Base-by-base conservation (phyloP, 2,113 vertebrate genomes). In the Brienomyrus longianalis region DNA sequence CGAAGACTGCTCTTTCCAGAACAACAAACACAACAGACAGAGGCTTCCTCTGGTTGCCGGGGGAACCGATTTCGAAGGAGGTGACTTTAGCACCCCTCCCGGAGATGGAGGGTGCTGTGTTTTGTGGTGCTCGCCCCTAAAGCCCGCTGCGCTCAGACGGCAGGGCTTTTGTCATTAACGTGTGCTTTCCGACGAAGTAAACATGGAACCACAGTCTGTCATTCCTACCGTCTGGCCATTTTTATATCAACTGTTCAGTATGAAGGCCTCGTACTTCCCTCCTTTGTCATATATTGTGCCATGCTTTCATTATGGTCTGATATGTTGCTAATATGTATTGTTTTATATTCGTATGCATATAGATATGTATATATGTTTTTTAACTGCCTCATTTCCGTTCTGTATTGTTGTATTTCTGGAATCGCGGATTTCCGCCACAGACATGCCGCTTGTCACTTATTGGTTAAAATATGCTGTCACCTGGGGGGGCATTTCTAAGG, bases 341-440 rank as follows among this genome's bases (percentile, higher is more conserved):
- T 88, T 88, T 88, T 88, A 88, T 88, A 88, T 88, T 48, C 85
- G 43, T 88, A 88, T 45, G 87, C 87, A 88, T 66, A 88, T 88
- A 88, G 87, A 45, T 62, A 88, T 88, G 87, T 66, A 88, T 66
- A 66, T 88, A 88, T 66, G 56, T 62, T 88, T 62, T 62, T 43
- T 62, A 88, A 88, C 56, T 88, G 87, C 87, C 87, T 88, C 87
- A 88, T 88, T 88, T 66, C 19, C 35, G 9, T 23, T 62, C 56
- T 47, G 31, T 87, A 43, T 88, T 10, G 51, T 59, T 62, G 31
- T 50, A 47, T 86, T 54, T 8, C 50, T 3, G 5, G 8, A 11
- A 45, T 85, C 43, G 5, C 10, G 45, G 43, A 6, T 80, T 3
- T 43, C 35, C 6, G 5, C 35, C 74, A 13, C 15, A 50, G n/a